Conservation (phyloP, 2,888 invertebrate genomes). For the Folsomia candida region DNA sequence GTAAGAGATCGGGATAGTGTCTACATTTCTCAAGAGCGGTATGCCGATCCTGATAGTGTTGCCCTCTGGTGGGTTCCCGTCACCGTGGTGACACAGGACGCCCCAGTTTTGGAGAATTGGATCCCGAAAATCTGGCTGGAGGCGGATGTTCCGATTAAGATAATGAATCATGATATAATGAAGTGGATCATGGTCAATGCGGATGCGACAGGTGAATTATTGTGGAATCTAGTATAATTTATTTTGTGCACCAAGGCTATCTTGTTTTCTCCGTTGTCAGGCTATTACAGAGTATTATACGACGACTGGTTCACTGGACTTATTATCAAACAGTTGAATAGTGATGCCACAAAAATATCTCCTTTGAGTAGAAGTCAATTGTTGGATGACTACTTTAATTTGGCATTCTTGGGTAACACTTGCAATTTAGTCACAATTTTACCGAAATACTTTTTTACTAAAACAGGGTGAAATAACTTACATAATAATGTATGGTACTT, state of each 20-base stretch:
- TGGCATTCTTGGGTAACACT: conserved; percentile 35
- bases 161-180: conserved; percentile 13
- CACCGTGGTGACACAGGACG: conserved; percentile 8
- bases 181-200: conserved; percentile 38
- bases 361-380: conserved; percentile 37
- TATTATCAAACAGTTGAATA: conserved; percentile 35
- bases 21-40: conserved; percentile 9
- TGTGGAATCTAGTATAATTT: no score
- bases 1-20: conserved; percentile 8
- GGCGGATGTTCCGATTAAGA: conserved; percentile 1
- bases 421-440: no score
- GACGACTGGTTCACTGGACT: conserved; percentile 16
- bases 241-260: no score
- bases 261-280: no score
- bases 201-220: conserved; percentile 37
- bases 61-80: conserved; percentile 26
- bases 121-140: conserved; percentile 20
- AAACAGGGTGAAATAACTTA: no score
- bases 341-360: conserved; percentile 23
- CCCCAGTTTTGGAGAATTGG: conserved; percentile 16
- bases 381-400: conserved; percentile 42
- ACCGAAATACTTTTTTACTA: no score
- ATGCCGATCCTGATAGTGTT: neutral
- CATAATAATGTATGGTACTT: no score
- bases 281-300: conserved; percentile 40